Evolutionary conservation across 2,888 invertebrate genomes (phyloP).

Genomic region (Diplazon laetatorius): DNA sequence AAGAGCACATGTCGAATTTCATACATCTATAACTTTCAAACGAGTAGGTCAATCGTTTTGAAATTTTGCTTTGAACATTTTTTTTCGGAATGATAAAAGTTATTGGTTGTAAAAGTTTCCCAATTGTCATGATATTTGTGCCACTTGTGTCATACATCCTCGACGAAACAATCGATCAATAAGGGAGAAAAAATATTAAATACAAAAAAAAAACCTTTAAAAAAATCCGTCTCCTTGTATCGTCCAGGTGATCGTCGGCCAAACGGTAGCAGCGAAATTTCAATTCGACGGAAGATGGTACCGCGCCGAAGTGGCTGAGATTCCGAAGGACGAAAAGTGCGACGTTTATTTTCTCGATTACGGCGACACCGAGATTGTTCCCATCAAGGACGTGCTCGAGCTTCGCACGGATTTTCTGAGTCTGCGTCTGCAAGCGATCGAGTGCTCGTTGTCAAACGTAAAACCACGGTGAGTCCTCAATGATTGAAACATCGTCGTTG

Average conservation of each 20-base stretch:
- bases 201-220: too few relatives aligned
- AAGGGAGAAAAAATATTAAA: too few relatives aligned
- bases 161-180: too few relatives aligned
- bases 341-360: conserved; percentile 94
- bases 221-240: conserved; percentile 28
- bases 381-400: conserved; percentile 87
- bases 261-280: conserved; percentile 93
- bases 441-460: conserved; percentile 91
- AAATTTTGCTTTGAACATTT: too few relatives aligned
- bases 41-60: too few relatives aligned
- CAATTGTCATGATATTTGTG: too few relatives aligned
- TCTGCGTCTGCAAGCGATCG: conserved; percentile 92
- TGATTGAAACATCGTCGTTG: too few relatives aligned
- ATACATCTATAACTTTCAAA: too few relatives aligned
- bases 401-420: conserved; percentile 89
- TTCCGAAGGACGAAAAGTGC: conserved; percentile 85
- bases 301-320: conserved; percentile 88
- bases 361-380: conserved; percentile 90
- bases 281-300: conserved; percentile 93
- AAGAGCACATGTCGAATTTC: too few relatives aligned
- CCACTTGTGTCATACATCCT: too few relatives aligned
- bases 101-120: too few relatives aligned
- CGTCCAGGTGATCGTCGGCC: conserved; percentile 88
- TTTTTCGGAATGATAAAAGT: too few relatives aligned
- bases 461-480: conserved; percentile 85